A percentile compares a stretch with the other conserved stretches of the same genome.
Evolutionary conservation across 2,797 vertebrate species (phyloP).

Genomic region (Phoxinus dragarum): DNA sequence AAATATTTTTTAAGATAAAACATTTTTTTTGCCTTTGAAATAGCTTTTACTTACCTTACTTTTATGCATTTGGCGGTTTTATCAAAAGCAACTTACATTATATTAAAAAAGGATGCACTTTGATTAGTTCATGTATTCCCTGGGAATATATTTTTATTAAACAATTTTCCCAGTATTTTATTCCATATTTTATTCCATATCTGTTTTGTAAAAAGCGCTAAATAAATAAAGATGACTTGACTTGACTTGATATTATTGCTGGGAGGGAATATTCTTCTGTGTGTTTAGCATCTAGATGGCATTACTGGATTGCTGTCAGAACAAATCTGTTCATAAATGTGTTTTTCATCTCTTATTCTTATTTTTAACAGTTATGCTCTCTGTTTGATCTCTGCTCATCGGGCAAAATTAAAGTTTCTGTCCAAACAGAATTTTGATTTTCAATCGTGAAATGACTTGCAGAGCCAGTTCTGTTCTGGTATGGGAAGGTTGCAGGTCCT

Average conservation of each 20-base stretch:
- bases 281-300: not conserved
- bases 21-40: not conserved
- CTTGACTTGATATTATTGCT: too few species aligned
- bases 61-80: not conserved
- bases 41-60: too few species aligned
- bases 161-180: not conserved
- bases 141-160: not conserved
- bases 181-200: too few species aligned
- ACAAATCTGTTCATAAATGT: constrained; percentile 4
- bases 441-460: constrained; percentile 21
- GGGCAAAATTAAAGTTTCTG: constrained; percentile 10
- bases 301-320: not conserved
- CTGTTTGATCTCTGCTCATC: constrained; percentile 2
- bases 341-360: not conserved
- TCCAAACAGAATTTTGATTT: constrained; percentile 13
- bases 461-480: not conserved
- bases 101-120: not conserved
- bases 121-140: not conserved
- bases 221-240: too few species aligned
- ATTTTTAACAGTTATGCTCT: not conserved
- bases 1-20: not conserved
- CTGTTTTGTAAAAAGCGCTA: too few species aligned
- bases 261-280: not conserved
- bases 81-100: not conserved
- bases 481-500: not conserved